These are phyloP conservation scores for Yponomeuta evonymella DNA, from an alignment of 2,888 invertebrate genomes.

Conservation along the genomic window DNA sequence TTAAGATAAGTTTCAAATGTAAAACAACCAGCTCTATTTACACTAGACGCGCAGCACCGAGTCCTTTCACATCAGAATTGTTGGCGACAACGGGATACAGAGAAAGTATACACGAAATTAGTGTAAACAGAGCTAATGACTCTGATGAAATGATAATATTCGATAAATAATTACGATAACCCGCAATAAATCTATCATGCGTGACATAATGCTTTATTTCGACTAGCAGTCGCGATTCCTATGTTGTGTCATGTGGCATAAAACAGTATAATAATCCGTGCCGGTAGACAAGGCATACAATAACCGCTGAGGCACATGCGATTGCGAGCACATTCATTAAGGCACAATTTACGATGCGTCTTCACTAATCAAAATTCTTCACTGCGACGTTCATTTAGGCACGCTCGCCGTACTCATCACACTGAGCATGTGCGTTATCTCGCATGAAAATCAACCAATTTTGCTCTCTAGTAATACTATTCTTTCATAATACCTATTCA, in stretches of 20 bases:
- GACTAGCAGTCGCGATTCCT: conserved; percentile 13
- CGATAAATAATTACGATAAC: not conserved
- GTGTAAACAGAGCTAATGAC: not conserved
- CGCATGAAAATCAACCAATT: no score
- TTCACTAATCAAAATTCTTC: not conserved
- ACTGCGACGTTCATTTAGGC: no score
- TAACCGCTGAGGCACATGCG: conserved; percentile 39
- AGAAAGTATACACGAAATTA: no score
- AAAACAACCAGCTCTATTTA: no score
- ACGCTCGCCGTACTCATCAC: no score
- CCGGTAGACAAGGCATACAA: not conserved
- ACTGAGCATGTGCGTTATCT: no score
- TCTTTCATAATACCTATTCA: no score
- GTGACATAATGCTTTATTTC: conserved; percentile 19
- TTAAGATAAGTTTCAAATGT: no score
- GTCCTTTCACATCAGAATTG: no score
- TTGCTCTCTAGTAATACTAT: no score
- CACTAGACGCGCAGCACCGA: no score
- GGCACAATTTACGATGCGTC: not conserved
- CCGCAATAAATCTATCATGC: not conserved
- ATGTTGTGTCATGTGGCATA: conserved; percentile 15
- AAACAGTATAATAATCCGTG: not conserved
- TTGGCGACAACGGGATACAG: no score
- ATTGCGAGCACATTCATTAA: not conserved
- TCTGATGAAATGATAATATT: not conserved